phyloP scores from a whole-genome alignment of 2,888 invertebrate genomes.

The Encarsia formosa region DNA sequence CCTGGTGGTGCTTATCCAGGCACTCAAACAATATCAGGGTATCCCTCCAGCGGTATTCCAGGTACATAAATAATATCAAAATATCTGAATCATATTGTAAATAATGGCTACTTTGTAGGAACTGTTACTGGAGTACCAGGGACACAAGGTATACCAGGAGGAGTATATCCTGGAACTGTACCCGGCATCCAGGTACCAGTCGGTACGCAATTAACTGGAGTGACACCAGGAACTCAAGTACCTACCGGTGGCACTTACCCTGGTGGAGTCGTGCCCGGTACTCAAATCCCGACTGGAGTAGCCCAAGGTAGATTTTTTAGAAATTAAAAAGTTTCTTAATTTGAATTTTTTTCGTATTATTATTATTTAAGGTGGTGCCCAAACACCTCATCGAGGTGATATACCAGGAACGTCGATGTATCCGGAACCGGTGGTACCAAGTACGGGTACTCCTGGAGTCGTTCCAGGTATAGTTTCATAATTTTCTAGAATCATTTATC shows the following conservation, averaged over 20 bases:
- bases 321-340: no score
- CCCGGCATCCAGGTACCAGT: not conserved
- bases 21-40: not conserved
- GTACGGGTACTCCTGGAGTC: constrained; percentile 10
- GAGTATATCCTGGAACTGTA: not conserved
- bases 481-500: not conserved
- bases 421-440: constrained; percentile 17
- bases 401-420: constrained; percentile 22
- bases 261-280: not conserved
- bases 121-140: not conserved
- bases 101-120: not conserved
- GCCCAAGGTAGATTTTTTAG: no score
- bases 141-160: no score
- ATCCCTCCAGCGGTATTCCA: not conserved
- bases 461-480: constrained; percentile 2
- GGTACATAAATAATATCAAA: not conserved
- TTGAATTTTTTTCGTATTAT: no score
- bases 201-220: not conserved
- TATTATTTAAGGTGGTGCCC: no score
- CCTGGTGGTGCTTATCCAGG: not conserved
- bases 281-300: not conserved
- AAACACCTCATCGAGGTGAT: constrained; percentile 26
- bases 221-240: not conserved
- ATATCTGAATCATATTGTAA: not conserved
- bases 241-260: not conserved